A percentile compares a stretch with the other conserved stretches of the same genome.
These are phyloP conservation scores for Drosophila lacteicornis DNA, from an alignment of 1,140 invertebrate genomes.

Conservation along the genomic window DNA sequence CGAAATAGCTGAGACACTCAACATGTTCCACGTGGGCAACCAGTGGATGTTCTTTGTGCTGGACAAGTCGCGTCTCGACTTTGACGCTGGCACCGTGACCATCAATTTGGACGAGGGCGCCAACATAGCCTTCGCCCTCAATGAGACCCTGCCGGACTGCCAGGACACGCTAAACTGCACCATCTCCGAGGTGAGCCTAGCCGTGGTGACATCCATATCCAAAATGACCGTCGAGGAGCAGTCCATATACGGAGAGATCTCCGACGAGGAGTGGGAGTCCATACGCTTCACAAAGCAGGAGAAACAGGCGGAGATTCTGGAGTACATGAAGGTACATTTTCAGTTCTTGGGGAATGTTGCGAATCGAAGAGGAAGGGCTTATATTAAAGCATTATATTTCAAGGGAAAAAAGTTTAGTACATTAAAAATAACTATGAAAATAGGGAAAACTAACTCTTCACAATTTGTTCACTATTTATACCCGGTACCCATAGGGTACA, in stretches of 20 bases:
- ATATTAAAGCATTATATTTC: too few relatives aligned
- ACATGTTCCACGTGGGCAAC: constrained; percentile 89
- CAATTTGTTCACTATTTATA: neutral
- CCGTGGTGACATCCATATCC: constrained; percentile 88
- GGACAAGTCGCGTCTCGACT: constrained; percentile 85
- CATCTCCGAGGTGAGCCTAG: constrained; percentile 87
- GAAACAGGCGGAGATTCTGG: constrained; percentile 87
- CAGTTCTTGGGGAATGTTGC: neutral
- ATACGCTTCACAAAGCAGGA: constrained; percentile 89
- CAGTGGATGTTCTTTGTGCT: constrained; percentile 93
- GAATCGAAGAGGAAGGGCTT: too few relatives aligned
- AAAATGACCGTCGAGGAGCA: constrained; percentile 88
- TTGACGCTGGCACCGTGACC: constrained; percentile 86
- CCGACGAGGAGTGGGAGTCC: constrained; percentile 92
- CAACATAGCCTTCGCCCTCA: constrained; percentile 93
- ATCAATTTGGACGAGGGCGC: constrained; percentile 90
- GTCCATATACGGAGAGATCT: constrained; percentile 89
- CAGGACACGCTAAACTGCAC: constrained; percentile 73
- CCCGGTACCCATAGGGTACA: too few relatives aligned
- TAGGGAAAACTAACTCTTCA: too few relatives aligned
- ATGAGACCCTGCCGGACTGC: constrained; percentile 86
- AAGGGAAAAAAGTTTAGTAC: too few relatives aligned
- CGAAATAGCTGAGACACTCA: constrained; percentile 88
- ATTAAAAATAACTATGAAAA: too few relatives aligned
- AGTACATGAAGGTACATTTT: constrained; percentile 83